These are phyloP conservation scores for Circaetus gallicus DNA, from an alignment of 2,113 vertebrate genomes.

Conservation along the genomic window DNA sequence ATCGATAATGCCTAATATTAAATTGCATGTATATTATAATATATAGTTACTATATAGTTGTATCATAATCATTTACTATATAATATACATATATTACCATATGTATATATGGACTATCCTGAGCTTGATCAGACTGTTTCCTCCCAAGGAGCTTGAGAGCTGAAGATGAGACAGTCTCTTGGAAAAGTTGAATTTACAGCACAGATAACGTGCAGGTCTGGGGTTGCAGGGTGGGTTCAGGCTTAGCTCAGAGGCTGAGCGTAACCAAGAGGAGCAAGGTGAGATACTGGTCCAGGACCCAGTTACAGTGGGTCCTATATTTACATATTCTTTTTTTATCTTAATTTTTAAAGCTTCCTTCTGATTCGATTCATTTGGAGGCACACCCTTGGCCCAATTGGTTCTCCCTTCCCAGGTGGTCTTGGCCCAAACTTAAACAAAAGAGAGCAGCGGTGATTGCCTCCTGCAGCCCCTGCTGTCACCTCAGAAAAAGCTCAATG, in stretches of 20 bases:
- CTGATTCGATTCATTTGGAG: neutral
- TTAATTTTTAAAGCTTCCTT: neutral
- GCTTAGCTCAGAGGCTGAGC: neutral
- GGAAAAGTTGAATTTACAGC: neutral
- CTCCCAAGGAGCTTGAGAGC: neutral
- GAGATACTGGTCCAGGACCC: neutral
- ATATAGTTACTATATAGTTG: neutral
- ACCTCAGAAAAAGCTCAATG: neutral
- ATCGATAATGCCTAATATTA: neutral
- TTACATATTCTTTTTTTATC: neutral
- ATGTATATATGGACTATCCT: neutral
- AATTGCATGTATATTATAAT: neutral
- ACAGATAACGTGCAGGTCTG: neutral
- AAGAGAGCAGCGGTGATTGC: neutral
- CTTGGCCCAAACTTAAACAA: neutral
- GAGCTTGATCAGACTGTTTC: neutral
- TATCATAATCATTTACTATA: neutral
- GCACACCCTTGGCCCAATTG: slow-evolving; percentile 70
- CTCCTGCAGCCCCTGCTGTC: neutral
- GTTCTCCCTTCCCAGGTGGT: slow-evolving; percentile 59
- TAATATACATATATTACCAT: neutral
- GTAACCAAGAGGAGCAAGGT: neutral
- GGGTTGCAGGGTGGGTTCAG: neutral
- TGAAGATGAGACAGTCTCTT: neutral
- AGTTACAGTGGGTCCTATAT: neutral